Percentiles rank a stretch among this genome's conserved stretches.
Evolutionary conservation across 2,113 vertebrate genomes (phyloP).

Genomic region (Corynorhinus townsendii): DNA sequence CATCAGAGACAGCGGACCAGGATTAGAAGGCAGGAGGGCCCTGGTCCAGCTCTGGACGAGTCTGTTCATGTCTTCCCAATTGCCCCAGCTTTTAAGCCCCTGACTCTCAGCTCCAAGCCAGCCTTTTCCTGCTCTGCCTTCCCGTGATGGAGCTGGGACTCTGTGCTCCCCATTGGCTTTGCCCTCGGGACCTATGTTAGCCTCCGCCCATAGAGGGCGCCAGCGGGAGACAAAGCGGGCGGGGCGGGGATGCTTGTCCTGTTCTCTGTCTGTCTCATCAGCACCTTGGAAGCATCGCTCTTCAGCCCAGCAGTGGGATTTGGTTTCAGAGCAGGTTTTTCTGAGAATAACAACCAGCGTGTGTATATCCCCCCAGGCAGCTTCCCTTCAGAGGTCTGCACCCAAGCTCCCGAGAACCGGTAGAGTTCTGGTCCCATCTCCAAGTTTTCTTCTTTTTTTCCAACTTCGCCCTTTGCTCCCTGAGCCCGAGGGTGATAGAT

Average conservation of each 20-base stretch:
- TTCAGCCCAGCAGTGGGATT: fast-evolving
- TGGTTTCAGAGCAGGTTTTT: neutral
- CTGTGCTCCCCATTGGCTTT: fast-evolving
- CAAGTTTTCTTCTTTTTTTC: fast-evolving
- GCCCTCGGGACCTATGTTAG: neutral
- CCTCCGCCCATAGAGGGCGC: neutral
- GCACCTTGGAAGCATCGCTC: fast-evolving
- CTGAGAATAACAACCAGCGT: fast-evolving
- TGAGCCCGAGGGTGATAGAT: neutral
- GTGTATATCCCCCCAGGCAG: neutral
- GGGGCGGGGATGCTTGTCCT: neutral
- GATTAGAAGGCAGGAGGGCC: neutral
- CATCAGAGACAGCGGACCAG: neutral
- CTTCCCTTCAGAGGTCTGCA: neutral
- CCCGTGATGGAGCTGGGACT: neutral
- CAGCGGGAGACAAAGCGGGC: neutral
- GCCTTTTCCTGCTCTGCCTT: neutral
- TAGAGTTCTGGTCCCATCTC: neutral
- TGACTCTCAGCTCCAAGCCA: neutral
- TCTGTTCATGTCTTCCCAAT: fast-evolving
- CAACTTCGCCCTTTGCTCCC: neutral
- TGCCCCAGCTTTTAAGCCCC: neutral
- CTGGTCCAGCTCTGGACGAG: neutral
- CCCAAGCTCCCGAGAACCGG: neutral
- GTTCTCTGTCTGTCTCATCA: neutral